phyloP scores from a whole-genome alignment of 2,888 invertebrate species.

The Unio pictorum region DNA sequence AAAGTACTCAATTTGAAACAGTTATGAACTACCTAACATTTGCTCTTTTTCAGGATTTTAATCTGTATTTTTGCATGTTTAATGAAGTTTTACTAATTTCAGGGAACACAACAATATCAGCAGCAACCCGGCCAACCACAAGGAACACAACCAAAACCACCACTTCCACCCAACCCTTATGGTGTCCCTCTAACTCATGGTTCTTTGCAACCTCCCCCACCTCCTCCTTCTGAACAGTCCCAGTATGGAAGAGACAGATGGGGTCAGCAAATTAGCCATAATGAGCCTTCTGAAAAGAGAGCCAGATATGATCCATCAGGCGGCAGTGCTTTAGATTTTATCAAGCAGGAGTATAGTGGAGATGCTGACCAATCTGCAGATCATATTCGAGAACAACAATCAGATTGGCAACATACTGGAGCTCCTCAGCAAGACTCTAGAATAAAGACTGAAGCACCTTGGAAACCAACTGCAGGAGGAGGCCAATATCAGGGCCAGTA shows the following conservation, averaged over 20 bases:
- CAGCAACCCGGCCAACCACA: conserved; percentile 16
- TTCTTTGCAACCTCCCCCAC: conserved; percentile 39
- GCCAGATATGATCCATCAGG: conserved; percentile 40
- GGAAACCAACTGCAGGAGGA: conserved; percentile 22
- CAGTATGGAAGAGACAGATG: conserved; percentile 22
- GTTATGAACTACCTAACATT: too few relatives aligned
- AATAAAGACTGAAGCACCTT: conserved; percentile 14
- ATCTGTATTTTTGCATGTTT: too few relatives aligned
- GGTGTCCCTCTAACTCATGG: conserved; percentile 31
- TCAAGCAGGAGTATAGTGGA: conserved; percentile 65
- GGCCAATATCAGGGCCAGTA: conserved; percentile 14
- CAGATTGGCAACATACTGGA: conserved; percentile 5
- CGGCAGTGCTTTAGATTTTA: conserved; percentile 63
- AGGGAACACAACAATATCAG: conserved; percentile 5
- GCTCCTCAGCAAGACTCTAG: background rate
- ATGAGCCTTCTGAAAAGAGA: conserved; percentile 53
- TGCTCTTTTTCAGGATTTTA: too few relatives aligned
- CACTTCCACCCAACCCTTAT: conserved; percentile 16
- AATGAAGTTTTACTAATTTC: background rate
- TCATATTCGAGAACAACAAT: conserved; percentile 14
- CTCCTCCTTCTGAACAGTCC: conserved; percentile 35
- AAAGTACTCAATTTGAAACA: too few relatives aligned
- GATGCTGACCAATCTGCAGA: conserved; percentile 42
- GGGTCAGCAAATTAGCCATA: conserved; percentile 10
- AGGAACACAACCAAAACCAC: conserved; percentile 18